Evolutionary conservation across 2,113 vertebrate species (phyloP), one percentile per base, ranked within the genome.

Genomic region (Ivindomyrus marchei): DNA sequence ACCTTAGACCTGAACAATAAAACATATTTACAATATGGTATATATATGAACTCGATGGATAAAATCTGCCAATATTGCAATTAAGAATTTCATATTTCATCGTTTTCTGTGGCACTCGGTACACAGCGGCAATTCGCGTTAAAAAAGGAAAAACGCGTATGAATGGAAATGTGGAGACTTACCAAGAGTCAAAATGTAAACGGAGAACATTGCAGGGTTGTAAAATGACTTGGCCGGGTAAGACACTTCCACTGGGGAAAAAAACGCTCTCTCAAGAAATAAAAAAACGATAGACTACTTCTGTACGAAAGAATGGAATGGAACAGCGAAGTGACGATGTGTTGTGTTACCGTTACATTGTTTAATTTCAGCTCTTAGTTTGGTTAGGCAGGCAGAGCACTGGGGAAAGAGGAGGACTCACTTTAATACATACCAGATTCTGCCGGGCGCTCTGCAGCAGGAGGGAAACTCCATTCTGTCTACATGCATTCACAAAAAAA

Each of bases 271-370:
- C 62, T 31, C n/a, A 13, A 70, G 62, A 21, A 85, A 46, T 47
- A 24, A 52, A 52, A 52, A 50, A 17, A 15, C 49, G n/a, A 9
- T 53, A 36, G 15, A 87, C 45, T 27, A 19, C 49, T 17, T 80
- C 15, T 80, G 13, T 87, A 11, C 58, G n/a, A 46, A 56, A 50
- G n/a, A 89, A 21, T 50, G 46, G 47, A 77, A 90, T 27, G 27
- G 47, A 87, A 19, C 56, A 52, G 11, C 39, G 80, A 17, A 88
- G 85, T 27, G 85, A 70, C 21, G 46, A 31, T 19, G 53, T 77
- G 87, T 89, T 42, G 47, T 49, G 84, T 87, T 87, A 83, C 46
- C n/a, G 80, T 86, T 88, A 88, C 89, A 91, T 91, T 84, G 91
- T 88, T 85, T 83, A 88, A 91, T 89, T 84, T 77, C 21, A 89